Evolutionary conservation across 2,113 vertebrate species (phyloP).

Genomic region (Pyrgilauda ruficollis): DNA sequence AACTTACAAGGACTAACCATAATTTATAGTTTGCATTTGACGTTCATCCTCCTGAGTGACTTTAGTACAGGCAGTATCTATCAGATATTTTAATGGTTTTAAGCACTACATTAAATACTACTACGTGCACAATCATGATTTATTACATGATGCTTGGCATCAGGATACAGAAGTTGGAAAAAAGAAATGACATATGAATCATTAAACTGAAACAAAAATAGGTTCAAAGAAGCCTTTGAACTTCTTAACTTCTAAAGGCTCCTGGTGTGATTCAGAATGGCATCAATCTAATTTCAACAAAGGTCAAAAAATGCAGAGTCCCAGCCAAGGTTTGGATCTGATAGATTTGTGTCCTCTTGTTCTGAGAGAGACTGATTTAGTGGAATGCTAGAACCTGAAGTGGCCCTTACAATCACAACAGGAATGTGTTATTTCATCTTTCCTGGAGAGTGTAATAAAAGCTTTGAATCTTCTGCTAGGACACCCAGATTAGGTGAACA

Average conservation of each 20-base stretch:
- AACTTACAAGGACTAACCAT: background rate
- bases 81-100: background rate
- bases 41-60: background rate
- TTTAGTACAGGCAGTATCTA: background rate
- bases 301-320: background rate
- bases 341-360: background rate
- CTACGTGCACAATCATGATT: background rate
- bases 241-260: background rate
- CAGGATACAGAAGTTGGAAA: background rate
- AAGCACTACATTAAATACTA: background rate
- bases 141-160: background rate
- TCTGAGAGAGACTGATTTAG: background rate
- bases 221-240: background rate
- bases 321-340: background rate
- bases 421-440: background rate
- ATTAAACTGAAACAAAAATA: background rate
- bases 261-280: background rate
- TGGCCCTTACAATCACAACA: background rate
- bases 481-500: background rate
- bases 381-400: background rate
- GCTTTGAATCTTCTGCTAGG: background rate
- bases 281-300: background rate
- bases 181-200: background rate
- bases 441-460: background rate
- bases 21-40: background rate